These are phyloP conservation scores for Cromileptes altivelis DNA, from an alignment of 2,113 vertebrate species.

Conservation along the genomic window DNA sequence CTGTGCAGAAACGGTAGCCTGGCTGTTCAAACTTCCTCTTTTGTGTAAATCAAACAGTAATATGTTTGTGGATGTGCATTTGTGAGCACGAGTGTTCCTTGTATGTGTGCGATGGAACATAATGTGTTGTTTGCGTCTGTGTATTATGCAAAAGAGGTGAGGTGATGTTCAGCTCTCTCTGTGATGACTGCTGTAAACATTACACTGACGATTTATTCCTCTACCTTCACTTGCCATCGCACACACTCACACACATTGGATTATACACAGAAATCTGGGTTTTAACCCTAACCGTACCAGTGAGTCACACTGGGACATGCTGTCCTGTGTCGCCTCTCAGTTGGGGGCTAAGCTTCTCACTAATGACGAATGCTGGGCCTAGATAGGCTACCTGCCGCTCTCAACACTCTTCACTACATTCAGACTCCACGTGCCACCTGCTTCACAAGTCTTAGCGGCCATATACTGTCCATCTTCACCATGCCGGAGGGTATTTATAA, in stretches of 20 bases:
- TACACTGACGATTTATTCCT: not conserved
- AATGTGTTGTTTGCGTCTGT: not conserved
- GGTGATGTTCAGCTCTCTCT: conserved; percentile 1
- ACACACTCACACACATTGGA: conserved; percentile 38
- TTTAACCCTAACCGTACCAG: conserved; percentile 48
- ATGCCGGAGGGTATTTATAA: conserved; percentile 59
- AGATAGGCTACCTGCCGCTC: conserved; percentile 62
- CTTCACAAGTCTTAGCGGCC: conserved; percentile 57
- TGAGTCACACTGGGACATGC: conserved; percentile 46
- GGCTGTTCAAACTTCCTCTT: not conserved
- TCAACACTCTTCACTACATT: conserved; percentile 32
- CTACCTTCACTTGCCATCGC: conserved; percentile 12
- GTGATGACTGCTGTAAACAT: conserved; percentile 11
- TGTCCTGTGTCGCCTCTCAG: conserved; percentile 48
- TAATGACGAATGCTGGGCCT: conserved; percentile 49
- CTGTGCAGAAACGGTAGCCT: not conserved
- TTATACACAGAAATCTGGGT: conserved; percentile 63
- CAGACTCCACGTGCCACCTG: conserved; percentile 39
- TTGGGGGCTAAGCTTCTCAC: conserved; percentile 65
- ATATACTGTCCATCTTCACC: conserved; percentile 63
- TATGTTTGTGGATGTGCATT: conserved; percentile 8
- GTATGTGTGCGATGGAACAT: not conserved
- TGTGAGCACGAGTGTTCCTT: not conserved
- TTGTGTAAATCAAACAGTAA: conserved; percentile 4
- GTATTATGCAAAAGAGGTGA: conserved; percentile 26